Evolutionary conservation across 2,888 invertebrate genomes (phyloP).

Genomic region (Noctua fimbriata): DNA sequence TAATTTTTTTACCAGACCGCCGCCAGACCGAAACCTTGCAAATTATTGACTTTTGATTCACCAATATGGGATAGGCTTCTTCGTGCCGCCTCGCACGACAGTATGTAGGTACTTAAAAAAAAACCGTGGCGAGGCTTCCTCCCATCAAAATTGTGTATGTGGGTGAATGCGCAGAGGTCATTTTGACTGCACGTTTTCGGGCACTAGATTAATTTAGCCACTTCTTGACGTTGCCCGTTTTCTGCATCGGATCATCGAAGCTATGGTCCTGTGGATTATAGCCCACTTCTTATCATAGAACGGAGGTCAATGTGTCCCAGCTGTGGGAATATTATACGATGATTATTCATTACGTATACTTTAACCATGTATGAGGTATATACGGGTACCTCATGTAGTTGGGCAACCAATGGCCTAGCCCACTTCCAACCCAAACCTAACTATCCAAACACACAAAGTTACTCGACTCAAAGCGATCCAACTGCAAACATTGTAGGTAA

Average conservation of each 20-base stretch:
- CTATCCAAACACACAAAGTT: not conserved
- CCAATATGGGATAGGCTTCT: not conserved
- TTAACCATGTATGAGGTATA: not conserved
- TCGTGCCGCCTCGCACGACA: not conserved
- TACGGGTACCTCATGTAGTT: not conserved
- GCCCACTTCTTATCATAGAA: fast-evolving
- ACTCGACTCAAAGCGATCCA: constrained; percentile 6
- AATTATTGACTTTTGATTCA: not conserved
- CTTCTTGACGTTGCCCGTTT: not conserved
- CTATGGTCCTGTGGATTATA: not conserved
- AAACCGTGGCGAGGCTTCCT: not conserved
- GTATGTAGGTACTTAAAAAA: not conserved
- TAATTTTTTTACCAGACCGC: not conserved
- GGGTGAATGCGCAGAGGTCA: not conserved
- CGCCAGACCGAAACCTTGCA: not conserved
- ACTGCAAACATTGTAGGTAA: constrained; percentile 43
- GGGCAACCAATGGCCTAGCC: not conserved
- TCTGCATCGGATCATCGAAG: not conserved
- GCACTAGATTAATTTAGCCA: not conserved
- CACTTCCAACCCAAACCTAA: not conserved
- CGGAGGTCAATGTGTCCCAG: not conserved
- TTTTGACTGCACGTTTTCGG: not conserved
- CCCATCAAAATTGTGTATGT: not conserved
- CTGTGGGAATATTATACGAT: not conserved
- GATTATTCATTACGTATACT: not conserved